These are phyloP conservation scores for Periophthalmus modestus DNA, from an alignment of 2,113 vertebrate genomes.

Conservation along the genomic window DNA sequence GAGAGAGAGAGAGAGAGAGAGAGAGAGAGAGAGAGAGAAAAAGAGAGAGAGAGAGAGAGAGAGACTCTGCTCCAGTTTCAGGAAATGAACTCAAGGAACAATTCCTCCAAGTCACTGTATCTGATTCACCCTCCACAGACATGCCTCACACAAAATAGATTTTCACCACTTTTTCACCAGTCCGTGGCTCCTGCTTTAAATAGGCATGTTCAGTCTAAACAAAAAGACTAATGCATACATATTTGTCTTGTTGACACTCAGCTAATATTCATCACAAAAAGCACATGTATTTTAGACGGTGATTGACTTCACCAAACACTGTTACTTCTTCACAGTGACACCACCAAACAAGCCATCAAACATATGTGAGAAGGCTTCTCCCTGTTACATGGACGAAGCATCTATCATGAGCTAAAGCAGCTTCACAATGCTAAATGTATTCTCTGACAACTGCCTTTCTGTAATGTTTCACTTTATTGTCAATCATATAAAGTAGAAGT, in stretches of 20 bases:
- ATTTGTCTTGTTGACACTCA: background rate
- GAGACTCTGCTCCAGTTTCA: constrained; percentile 27
- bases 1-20: background rate
- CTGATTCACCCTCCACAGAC: constrained; percentile 7
- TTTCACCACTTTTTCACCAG: background rate
- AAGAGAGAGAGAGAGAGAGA: background rate
- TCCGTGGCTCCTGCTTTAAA: constrained; percentile 11
- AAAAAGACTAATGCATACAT: background rate
- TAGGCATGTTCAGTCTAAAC: background rate
- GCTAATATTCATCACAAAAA: background rate
- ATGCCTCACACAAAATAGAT: constrained; percentile 18
- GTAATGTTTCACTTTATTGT: background rate
- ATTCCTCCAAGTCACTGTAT: constrained; percentile 31
- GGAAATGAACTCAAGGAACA: constrained; percentile 40
- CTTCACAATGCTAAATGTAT: background rate
- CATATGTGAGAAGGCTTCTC: background rate
- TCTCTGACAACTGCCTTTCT: background rate
- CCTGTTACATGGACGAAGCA: background rate
- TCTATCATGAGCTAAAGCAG: background rate
- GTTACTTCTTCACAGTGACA: background rate
- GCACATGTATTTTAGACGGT: background rate
- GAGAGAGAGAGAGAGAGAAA: background rate
- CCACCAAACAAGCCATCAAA: background rate
- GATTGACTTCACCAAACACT: background rate
- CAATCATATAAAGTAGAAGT: background rate